Evolutionary conservation across 2,888 invertebrate genomes (phyloP).

Genomic region (Meteorus colon): DNA sequence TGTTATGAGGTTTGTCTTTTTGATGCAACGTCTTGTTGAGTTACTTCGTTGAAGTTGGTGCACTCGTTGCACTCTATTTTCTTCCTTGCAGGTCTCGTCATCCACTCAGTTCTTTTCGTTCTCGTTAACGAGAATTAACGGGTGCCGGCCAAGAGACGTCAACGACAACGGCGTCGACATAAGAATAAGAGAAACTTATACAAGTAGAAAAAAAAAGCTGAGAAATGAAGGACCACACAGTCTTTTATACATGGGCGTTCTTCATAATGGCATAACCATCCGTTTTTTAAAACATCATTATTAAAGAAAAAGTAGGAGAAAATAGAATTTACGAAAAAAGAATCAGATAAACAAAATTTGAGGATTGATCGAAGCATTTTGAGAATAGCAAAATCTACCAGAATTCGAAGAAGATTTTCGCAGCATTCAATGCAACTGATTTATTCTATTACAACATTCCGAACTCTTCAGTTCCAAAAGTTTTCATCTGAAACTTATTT

Average conservation of each 20-base stretch:
- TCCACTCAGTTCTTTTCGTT: not conserved
- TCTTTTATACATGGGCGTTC: not conserved
- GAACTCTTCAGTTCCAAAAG: too few relatives aligned
- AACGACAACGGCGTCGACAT: not conserved
- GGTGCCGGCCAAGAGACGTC: not conserved
- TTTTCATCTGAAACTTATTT: too few relatives aligned
- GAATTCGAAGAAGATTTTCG: too few relatives aligned
- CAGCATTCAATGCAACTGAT: too few relatives aligned
- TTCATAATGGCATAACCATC: not conserved
- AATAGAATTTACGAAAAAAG: not conserved
- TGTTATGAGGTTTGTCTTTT: not conserved
- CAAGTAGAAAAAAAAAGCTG: not conserved
- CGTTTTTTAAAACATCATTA: not conserved
- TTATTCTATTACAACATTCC: too few relatives aligned
- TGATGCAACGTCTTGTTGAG: not conserved
- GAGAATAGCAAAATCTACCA: too few relatives aligned
- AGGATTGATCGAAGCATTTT: too few relatives aligned
- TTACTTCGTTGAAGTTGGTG: not conserved
- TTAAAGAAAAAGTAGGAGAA: not conserved
- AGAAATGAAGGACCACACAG: not conserved
- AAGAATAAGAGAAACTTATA: not conserved
- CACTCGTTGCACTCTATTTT: not conserved
- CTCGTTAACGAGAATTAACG: constrained; percentile 12
- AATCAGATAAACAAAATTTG: too few relatives aligned
- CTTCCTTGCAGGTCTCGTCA: not conserved